Base-by-base conservation (phyloP, 1,140 invertebrate genomes). In the Euschistus heros region DNA sequence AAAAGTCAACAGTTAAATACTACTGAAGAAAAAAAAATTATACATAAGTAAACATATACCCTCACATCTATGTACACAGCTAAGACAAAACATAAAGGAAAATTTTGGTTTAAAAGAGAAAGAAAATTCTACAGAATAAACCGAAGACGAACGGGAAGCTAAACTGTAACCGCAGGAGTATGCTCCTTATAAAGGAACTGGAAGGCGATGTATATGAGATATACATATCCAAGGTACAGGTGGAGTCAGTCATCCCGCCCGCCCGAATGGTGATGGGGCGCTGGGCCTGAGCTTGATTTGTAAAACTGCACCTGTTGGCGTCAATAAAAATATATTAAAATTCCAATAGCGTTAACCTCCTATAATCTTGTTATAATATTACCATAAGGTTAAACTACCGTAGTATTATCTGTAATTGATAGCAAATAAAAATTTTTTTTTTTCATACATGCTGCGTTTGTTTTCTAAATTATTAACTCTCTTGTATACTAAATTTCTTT, bases 221-320 rank as follows among this genome's bases (percentile, higher is more conserved):
- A 67, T 44, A 67, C 59, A 63, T 67, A 67, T 61, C 66, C 66
- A 67, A 67, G 66, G 66, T 63, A 67, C 18, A 63, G 50, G 62
- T 67, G 63, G 57, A 67, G 66, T 67, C 66, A 67, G 61, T 67
- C 66, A 24, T 63, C 66, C 54, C 50, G 63, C 54, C 54, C 54
- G 18, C 54, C 54, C 18, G 54, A 24, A 46, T 66, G 55, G 63
- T 65, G 63, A 55, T 61, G 57, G 27, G 33, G 55, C 24, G 37
- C 27, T 37, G 64, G 64, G 22, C 64, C 55, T 50, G 64, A 22
- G 4, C 54, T 14, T 24, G 26, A 26, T 24, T 57, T 57, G 24
- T 57, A 57, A 26, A 57, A 57, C 18, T 57, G 24, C 54, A 57
- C 54, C 54, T 57, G 54, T 22, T 37, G 33, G 33, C 33, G 33